Conservation (phyloP, 1,140 invertebrate genomes). For the Chrysomallon squamiferum region DNA sequence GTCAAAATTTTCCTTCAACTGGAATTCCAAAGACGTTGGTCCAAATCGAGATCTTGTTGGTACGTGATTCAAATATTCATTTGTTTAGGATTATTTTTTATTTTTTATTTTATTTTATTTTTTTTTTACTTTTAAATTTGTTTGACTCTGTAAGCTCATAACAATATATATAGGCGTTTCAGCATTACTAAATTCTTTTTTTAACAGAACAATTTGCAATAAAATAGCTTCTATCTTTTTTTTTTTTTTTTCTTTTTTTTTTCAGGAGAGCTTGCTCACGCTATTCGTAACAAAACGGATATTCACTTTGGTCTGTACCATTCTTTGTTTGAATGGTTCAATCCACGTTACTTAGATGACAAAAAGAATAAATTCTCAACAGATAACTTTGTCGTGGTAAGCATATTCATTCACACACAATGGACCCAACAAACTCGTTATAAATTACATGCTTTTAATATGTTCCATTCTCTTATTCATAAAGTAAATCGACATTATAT, state of each 20-base stretch:
- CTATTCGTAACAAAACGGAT: not conserved
- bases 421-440: too few species aligned
- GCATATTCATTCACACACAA: too few species aligned
- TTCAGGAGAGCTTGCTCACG: not conserved
- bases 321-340: not conserved
- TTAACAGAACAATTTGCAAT: not conserved
- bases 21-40: slow-evolving; percentile 60
- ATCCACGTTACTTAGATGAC: not conserved
- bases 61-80: too few species aligned
- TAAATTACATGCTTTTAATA: too few species aligned
- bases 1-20: slow-evolving; percentile 55
- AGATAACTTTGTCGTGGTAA: too few species aligned
- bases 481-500: too few species aligned
- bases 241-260: not conserved
- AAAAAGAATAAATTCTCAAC: not conserved
- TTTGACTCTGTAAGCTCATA: too few species aligned
- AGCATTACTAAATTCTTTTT: not conserved
- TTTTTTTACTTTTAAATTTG: too few species aligned
- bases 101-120: too few species aligned
- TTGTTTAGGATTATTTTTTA: too few species aligned
- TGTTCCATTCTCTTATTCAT: too few species aligned
- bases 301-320: slow-evolving; percentile 5
- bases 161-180: not conserved
- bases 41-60: slow-evolving; percentile 60
- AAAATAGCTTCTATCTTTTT: not conserved